These are phyloP conservation scores for Lordiphosa collinella DNA, from an alignment of 1,140 invertebrate species.

Conservation along the genomic window DNA sequence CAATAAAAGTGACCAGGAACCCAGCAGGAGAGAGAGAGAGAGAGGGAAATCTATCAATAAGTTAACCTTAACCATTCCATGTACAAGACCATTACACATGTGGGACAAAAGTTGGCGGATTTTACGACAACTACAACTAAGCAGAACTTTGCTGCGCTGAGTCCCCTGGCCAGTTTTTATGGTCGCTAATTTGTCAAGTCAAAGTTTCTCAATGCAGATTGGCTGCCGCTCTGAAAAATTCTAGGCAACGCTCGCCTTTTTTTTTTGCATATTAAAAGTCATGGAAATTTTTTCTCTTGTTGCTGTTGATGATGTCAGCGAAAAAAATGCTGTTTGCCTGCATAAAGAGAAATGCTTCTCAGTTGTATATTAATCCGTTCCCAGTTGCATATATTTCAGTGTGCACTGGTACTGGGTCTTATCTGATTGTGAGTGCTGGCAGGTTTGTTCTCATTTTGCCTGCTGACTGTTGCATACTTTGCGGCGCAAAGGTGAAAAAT, in stretches of 20 bases:
- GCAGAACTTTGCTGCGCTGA: no score
- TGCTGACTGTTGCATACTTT: no score
- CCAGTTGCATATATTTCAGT: no score
- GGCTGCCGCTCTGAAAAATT: slow-evolving; percentile 33
- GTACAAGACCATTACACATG: slow-evolving; percentile 39
- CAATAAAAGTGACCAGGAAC: slow-evolving; percentile 56
- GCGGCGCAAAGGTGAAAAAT: no score
- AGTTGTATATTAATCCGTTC: no score
- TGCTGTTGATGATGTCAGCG: slow-evolving; percentile 9
- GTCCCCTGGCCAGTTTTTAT: no score
- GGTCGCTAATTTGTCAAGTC: slow-evolving; percentile 28
- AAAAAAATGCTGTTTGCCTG: slow-evolving; percentile 2
- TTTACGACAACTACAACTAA: no score
- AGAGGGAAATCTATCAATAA: slow-evolving; percentile 12
- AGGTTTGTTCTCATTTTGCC: no score
- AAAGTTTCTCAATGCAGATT: slow-evolving; percentile 31
- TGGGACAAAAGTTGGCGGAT: slow-evolving; percentile 14
- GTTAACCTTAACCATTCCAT: slow-evolving; percentile 30
- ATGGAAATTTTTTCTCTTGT: slow-evolving; percentile 4
- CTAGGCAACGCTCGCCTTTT: slow-evolving; percentile 10
- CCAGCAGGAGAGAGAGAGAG: not conserved
- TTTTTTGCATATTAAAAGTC: slow-evolving; percentile 11
- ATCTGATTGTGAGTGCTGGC: no score
- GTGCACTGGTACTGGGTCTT: no score
- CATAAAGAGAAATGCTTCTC: slow-evolving; percentile 12